phyloP scores from a whole-genome alignment of 2,113 vertebrate species.

The Pseudopipra pipra region DNA sequence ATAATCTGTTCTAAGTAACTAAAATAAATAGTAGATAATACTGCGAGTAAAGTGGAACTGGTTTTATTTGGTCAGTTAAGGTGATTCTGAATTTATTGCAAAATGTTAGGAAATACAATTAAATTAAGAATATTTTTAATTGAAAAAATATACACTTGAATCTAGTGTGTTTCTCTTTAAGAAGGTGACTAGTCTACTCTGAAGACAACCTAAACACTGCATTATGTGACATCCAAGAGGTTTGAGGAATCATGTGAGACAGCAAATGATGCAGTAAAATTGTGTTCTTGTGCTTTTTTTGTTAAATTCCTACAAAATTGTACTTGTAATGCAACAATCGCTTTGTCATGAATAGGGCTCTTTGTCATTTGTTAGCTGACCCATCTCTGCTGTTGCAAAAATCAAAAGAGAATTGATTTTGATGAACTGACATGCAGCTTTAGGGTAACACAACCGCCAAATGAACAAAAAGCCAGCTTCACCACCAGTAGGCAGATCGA shows the following conservation, averaged over 20 bases:
- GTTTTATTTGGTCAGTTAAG: background rate
- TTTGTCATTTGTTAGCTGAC: slow-evolving; percentile 55
- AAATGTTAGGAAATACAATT: background rate
- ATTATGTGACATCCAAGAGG: background rate
- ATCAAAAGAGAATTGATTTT: slow-evolving; percentile 70
- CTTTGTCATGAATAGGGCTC: slow-evolving; percentile 42
- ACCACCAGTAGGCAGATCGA: background rate
- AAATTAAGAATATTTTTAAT: background rate
- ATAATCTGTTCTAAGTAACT: background rate
- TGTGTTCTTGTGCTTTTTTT: background rate
- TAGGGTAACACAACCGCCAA: slow-evolving; percentile 21
- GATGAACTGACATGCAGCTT: slow-evolving; percentile 32
- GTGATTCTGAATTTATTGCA: background rate
- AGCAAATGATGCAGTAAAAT: slow-evolving; percentile 49
- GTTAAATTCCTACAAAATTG: slow-evolving; percentile 62
- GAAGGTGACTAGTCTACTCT: background rate
- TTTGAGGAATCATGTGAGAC: background rate
- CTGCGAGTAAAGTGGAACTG: background rate
- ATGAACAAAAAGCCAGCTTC: slow-evolving; percentile 19
- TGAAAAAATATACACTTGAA: background rate
- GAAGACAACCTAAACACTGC: background rate
- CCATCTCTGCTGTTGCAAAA: slow-evolving; percentile 55
- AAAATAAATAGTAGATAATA: background rate
- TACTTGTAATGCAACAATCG: slow-evolving; percentile 22
- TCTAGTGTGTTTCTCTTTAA: background rate